Conservation (phyloP, 2,113 vertebrate species). For the Osmerus eperlanus region DNA sequence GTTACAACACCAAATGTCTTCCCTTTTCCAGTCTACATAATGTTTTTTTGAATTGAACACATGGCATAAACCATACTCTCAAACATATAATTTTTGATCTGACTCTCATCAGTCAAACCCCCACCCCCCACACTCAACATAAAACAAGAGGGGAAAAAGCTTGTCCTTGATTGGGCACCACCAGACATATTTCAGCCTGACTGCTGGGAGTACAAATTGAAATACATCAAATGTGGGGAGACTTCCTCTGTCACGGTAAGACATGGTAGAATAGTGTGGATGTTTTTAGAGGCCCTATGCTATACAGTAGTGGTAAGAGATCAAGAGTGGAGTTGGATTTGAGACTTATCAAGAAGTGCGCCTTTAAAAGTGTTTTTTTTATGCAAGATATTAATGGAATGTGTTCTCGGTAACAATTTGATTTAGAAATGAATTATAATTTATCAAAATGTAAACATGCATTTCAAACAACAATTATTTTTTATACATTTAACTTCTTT, state of each 20-base stretch:
- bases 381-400: too few relatives aligned
- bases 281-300: too few relatives aligned
- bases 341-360: too few relatives aligned
- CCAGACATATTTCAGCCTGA: fast-evolving
- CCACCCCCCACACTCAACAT: conserved; percentile 24
- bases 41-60: too few relatives aligned
- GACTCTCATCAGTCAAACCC: conserved; percentile 16
- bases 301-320: too few relatives aligned
- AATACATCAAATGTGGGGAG: conserved; percentile 36
- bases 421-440: too few relatives aligned
- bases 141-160: fast-evolving
- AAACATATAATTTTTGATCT: not conserved
- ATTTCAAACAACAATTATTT: too few relatives aligned
- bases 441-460: too few relatives aligned
- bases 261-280: not conserved
- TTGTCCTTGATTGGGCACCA: conserved; percentile 11
- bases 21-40: not conserved
- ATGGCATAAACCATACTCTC: not conserved
- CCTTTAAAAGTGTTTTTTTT: too few relatives aligned
- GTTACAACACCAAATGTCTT: not conserved
- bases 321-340: too few relatives aligned
- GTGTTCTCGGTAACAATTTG: too few relatives aligned
- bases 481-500: too few relatives aligned
- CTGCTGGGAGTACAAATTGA: conserved; percentile 2
- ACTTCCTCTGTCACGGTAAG: not conserved